A percentile compares a stretch with the other conserved stretches of the same genome.
Evolutionary conservation across 2,113 vertebrate genomes (phyloP).

Genomic region (Thalassoma bifasciatum): DNA sequence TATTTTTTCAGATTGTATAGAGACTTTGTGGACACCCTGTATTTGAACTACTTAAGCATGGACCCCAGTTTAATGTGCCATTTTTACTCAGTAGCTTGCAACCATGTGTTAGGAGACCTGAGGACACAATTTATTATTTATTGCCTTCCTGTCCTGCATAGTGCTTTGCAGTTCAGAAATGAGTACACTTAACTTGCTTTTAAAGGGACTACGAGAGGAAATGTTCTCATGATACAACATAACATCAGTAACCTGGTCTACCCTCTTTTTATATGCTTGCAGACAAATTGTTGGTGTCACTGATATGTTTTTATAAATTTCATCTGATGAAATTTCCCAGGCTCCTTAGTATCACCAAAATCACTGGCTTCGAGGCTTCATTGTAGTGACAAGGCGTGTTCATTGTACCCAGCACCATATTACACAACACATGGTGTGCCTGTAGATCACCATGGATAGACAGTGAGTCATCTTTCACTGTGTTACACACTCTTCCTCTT

Average conservation of each 20-base stretch:
- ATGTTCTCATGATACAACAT: constrained; percentile 2
- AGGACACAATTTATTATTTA: constrained; percentile 64
- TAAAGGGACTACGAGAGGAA: constrained; percentile 10
- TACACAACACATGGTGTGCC: constrained; percentile 34
- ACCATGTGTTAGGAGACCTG: constrained; percentile 49
- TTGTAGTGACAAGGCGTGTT: constrained; percentile 46
- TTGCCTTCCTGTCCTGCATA: constrained; percentile 44
- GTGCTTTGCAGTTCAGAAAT: constrained; percentile 41
- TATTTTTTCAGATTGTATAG: no score
- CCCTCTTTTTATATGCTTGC: not conserved
- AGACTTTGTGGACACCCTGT: no score
- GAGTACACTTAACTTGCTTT: constrained; percentile 23
- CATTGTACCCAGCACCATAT: constrained; percentile 35
- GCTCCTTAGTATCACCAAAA: not conserved
- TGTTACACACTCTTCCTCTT: constrained; percentile 61
- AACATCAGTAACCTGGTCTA: not conserved
- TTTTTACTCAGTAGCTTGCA: constrained; percentile 34
- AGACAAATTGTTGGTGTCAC: not conserved
- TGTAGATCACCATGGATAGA: constrained; percentile 56
- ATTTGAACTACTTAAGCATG: not conserved
- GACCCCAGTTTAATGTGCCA: not conserved
- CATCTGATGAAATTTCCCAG: not conserved
- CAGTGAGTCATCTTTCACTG: constrained; percentile 69
- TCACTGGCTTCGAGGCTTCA: constrained; percentile 18
- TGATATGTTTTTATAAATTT: not conserved